Base-by-base conservation (phyloP, 2,797 vertebrate species). In the Pyrocephalus nanus region DNA sequence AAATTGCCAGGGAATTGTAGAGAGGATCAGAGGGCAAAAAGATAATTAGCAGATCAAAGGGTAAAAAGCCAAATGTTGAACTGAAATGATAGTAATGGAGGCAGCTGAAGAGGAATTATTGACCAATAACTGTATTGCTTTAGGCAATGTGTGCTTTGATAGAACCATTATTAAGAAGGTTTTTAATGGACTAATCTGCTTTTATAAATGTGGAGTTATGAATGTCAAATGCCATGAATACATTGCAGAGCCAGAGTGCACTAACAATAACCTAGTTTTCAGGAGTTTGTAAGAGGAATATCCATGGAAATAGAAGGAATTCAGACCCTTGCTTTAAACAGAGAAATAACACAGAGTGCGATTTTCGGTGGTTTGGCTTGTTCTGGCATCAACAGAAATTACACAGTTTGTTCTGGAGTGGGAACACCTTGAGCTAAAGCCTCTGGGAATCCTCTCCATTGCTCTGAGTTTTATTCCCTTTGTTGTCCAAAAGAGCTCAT, bases 21-120 rank as follows among this genome's bases (percentile, higher is more conserved):
- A 96, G 71, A 93, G 75, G 91, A 94, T 96, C 91, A 94, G 86
- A 95, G 82, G 82, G 83, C 80, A 92, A 92, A 87, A 93, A 75
- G 82, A 83, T 95, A 95, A 97, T 96, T 93, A 91, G 61, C 90
- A 92, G 92, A 94, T 96, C 92, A 96, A 97, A 96, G 92, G 75
- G 86, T 72, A 80, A 81, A 62, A 78, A 96, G 78, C 34, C 84
- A 94, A 93, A 42, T 20, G 54, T 55, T 88, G 76, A 78, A 95
- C 94, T 79, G 83, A 94, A 96, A 70, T n/a, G 74, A n/a, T 77
- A 81, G 69, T 38, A 69, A 96, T 77, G 48, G 57, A 91, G 94
- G 81, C 62, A 89, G 83, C 74, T 94, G 72, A 93, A 91, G 90
- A 94, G 90, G 69, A 93, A 74, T 93, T 96, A 96, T 85, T 96